Conservation (phyloP, 1,140 invertebrate species). For the Calephelis nemesis region DNA sequence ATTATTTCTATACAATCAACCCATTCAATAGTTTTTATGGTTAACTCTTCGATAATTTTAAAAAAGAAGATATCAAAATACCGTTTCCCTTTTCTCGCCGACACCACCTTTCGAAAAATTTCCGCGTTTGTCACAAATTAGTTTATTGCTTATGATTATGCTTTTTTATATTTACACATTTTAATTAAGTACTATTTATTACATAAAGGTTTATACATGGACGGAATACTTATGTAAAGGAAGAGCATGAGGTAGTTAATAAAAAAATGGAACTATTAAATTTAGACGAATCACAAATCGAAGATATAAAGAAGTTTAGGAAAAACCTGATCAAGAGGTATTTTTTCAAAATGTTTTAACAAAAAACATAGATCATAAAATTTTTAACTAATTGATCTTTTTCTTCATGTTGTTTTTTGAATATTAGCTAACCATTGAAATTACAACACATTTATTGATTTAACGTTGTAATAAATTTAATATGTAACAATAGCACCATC, state of each 20-base stretch:
- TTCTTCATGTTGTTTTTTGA: too few species aligned
- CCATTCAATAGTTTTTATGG: not conserved
- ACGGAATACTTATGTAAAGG: constrained; percentile 42
- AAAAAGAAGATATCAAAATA: not conserved
- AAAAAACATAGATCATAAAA: too few species aligned
- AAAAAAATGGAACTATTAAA: constrained; percentile 2
- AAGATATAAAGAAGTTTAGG: too few species aligned
- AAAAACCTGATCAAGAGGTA: too few species aligned
- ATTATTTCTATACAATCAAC: not conserved
- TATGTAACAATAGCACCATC: not conserved
- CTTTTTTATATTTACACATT: constrained; percentile 1
- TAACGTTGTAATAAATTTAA: not conserved
- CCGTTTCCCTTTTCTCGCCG: not conserved
- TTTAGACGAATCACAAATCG: not conserved
- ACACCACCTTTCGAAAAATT: not conserved
- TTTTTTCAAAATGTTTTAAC: too few species aligned
- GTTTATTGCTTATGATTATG: not conserved
- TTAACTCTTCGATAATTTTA: not conserved
- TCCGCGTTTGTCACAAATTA: not conserved
- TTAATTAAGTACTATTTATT: constrained; percentile 1
- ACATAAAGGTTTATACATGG: constrained; percentile 29
- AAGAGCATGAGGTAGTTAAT: constrained; percentile 55
- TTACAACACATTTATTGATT: not conserved
- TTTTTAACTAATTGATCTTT: too few species aligned
- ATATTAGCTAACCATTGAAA: too few species aligned